phyloP scores from a whole-genome alignment of 2,113 vertebrate genomes.

The Myrmecobius fasciatus region DNA sequence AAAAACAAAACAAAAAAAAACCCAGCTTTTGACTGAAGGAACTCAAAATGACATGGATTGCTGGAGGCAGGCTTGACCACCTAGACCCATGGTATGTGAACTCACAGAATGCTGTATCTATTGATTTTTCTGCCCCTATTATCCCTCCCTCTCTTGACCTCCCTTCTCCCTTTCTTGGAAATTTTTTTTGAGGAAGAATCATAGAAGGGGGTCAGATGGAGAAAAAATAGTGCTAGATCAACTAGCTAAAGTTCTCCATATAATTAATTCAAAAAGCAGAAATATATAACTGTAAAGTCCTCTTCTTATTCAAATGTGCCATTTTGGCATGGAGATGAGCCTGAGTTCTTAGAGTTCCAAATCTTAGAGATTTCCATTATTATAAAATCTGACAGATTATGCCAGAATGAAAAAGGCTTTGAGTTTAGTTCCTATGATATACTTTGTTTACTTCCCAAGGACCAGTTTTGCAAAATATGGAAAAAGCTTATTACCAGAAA shows the following conservation, averaged over 20 bases:
- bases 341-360: not conserved
- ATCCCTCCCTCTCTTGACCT: not conserved
- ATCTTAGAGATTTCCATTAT: too few species aligned
- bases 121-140: not conserved
- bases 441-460: not conserved
- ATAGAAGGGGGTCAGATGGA: not conserved
- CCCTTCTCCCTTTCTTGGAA: not conserved
- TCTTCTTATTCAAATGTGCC: not conserved
- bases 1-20: too few species aligned
- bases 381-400: not conserved
- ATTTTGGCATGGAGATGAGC: not conserved
- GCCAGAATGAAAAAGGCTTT: not conserved
- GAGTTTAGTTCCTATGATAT: not conserved
- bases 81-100: not conserved
- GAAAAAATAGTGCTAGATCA: not conserved
- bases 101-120: not conserved
- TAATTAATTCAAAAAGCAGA: not conserved
- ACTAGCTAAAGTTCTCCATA: not conserved
- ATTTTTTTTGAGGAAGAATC: not conserved
- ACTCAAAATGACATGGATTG: not conserved
- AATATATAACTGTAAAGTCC: not conserved
- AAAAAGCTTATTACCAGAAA: not conserved
- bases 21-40: conserved; percentile 51
- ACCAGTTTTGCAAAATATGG: not conserved
- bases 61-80: not conserved